Evolutionary conservation across 2,113 vertebrate genomes (phyloP), one percentile per base, ranked within the genome.

Genomic region (Glaucidium brasilianum): DNA sequence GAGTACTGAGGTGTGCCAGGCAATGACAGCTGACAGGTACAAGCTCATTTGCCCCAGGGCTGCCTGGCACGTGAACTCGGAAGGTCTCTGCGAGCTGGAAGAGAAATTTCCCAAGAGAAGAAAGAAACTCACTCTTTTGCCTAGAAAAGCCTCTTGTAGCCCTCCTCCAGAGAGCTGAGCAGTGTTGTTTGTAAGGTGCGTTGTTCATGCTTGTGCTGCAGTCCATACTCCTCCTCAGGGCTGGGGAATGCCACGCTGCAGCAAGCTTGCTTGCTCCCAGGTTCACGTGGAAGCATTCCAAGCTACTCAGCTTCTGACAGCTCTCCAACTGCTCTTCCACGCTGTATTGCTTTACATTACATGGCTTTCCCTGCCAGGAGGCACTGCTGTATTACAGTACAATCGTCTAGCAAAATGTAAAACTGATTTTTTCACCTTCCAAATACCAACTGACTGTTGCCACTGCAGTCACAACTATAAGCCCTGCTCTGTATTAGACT

Each of bases 331-430:
- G 92, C 93, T 96, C 94, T 94, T 94, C 90, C 84, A 87, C 22
- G 5, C 81, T 39, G 77, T 78, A 92, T 71, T 96, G 90, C 96
- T 96, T 95, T 96, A 95, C 88, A 90, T 96, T 96, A 92, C 96
- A 91, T 96, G 96, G 90, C 87, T 93, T 56, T 95, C 96, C 93
- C 96, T 97, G 96, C 96, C 96, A 97, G 96, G 96, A 97, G 96
- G 94, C 94, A 97, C 92, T 97, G 94, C 96, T 96, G 94, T 94
- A 96, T 97, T 97, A 96, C 92, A 93, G 90, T 96, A 96, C 81
- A 76, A 35, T 66, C 53, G 0, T 68, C 87, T 95, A 91, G 53
- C 94, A 93, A 96, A 91, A 94, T 2, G 58, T 82, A 90, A 91
- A 96, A 72, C 92, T 85, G 86, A 75, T 85, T 93, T 91, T 85